These are phyloP conservation scores for Notodonta ziczac DNA, from an alignment of 2,888 invertebrate species.

Conservation along the genomic window DNA sequence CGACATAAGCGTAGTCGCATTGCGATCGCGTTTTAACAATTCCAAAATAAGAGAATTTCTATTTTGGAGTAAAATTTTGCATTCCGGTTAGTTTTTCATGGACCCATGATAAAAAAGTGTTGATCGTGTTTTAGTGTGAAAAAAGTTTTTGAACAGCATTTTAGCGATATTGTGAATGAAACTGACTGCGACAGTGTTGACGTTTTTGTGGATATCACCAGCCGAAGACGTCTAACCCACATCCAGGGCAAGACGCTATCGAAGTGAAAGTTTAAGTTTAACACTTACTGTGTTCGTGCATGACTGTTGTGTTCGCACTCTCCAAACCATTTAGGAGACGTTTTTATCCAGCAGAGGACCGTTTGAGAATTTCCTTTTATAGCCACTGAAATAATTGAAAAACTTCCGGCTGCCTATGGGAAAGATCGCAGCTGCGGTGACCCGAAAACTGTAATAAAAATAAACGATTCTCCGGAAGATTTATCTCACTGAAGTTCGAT, in stretches of 20 bases:
- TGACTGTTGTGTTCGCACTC: constrained; percentile 50
- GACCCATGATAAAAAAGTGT: constrained; percentile 35
- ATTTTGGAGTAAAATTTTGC: constrained; percentile 27
- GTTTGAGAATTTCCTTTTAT: constrained; percentile 53
- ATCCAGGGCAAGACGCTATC: constrained; percentile 62
- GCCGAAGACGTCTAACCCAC: constrained; percentile 69
- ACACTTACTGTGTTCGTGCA: constrained; percentile 59
- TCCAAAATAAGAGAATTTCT: constrained; percentile 43
- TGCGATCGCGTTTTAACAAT: constrained; percentile 74
- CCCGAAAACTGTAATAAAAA: constrained; percentile 73
- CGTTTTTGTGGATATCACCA: constrained; percentile 57
- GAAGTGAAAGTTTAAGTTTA: constrained; percentile 80
- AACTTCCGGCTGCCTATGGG: constrained; percentile 68
- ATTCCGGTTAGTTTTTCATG: constrained; percentile 23
- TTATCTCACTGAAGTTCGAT: constrained; percentile 69
- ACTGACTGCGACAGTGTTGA: constrained; percentile 48
- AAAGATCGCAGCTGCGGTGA: constrained; percentile 71
- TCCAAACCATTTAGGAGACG: constrained; percentile 48
- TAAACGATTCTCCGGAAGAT: constrained; percentile 70
- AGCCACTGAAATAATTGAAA: constrained; percentile 68
- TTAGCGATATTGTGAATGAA: constrained; percentile 37
- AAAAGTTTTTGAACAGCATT: constrained; percentile 40
- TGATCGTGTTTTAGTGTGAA: constrained; percentile 45
- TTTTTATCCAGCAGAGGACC: constrained; percentile 39
- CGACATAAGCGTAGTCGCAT: constrained; percentile 53